Evolutionary conservation across 2,797 vertebrate genomes (phyloP).

Genomic region (Simalia tracyae): DNA sequence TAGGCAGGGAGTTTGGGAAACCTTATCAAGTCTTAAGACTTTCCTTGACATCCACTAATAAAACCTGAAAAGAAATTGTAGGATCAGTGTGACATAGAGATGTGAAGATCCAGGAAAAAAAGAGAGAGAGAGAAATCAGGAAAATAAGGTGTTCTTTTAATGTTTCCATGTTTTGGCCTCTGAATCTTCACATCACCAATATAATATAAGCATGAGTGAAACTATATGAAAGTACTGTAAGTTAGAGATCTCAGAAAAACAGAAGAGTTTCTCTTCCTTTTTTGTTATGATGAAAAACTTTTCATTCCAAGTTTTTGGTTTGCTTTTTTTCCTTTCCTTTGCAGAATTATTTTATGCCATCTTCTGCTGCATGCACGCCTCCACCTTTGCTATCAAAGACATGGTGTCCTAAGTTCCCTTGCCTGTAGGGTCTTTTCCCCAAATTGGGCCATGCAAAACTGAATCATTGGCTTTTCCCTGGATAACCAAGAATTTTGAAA

Average conservation of each 20-base stretch:
- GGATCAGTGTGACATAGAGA: background rate
- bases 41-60: background rate
- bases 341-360: constrained; percentile 51
- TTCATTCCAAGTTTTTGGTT: constrained; percentile 28
- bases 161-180: background rate
- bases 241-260: background rate
- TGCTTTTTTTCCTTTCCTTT: rapidly evolving
- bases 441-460: background rate
- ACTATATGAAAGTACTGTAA: constrained; percentile 8
- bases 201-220: background rate
- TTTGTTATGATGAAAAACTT: background rate
- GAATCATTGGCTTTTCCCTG: background rate
- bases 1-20: too few relatives aligned
- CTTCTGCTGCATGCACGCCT: constrained; percentile 39
- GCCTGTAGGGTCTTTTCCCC: background rate
- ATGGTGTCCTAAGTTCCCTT: background rate
- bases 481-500: background rate
- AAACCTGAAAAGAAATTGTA: background rate
- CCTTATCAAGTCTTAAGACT: background rate
- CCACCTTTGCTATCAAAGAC: rapidly evolving
- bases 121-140: background rate
- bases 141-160: background rate
- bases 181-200: background rate
- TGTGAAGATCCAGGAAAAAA: background rate
- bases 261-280: background rate